Percentiles rank a stretch among this genome's conserved stretches.
Evolutionary conservation across 2,888 invertebrate species (phyloP).

Genomic region (Agrenia bidenticulata): DNA sequence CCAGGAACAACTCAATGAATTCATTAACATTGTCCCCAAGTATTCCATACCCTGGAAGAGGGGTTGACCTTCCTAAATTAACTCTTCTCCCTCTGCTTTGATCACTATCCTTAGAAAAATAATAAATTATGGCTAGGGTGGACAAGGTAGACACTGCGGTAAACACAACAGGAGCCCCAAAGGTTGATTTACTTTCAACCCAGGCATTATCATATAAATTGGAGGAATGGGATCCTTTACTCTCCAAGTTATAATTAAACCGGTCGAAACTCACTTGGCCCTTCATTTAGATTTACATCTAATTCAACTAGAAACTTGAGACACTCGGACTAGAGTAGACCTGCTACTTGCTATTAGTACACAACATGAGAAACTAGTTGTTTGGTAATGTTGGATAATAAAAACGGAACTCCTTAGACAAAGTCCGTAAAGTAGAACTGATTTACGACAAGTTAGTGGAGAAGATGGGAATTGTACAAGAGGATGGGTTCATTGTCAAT

Average conservation of each 20-base stretch:
- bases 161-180: not conserved
- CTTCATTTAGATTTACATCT: slow-evolving; percentile 1
- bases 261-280: not conserved
- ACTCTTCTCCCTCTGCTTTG: not conserved
- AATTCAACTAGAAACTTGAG: no score
- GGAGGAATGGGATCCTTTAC: not conserved
- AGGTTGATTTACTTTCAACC: not conserved
- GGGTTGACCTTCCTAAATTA: slow-evolving; percentile 34
- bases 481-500: no score
- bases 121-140: slow-evolving; percentile 8
- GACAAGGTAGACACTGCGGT: slow-evolving; percentile 1
- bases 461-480: no score
- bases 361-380: no score
- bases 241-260: not conserved
- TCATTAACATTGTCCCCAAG: slow-evolving; percentile 50
- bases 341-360: no score
- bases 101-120: not conserved
- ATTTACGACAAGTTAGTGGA: no score
- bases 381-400: no score
- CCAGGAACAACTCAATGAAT: slow-evolving; percentile 45
- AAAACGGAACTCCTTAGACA: no score
- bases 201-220: not conserved
- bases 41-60: slow-evolving; percentile 47
- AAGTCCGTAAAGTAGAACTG: no score
- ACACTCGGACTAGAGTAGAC: no score